Base-by-base conservation (phyloP, 1,140 invertebrate genomes). In the Nomia melanderi region DNA sequence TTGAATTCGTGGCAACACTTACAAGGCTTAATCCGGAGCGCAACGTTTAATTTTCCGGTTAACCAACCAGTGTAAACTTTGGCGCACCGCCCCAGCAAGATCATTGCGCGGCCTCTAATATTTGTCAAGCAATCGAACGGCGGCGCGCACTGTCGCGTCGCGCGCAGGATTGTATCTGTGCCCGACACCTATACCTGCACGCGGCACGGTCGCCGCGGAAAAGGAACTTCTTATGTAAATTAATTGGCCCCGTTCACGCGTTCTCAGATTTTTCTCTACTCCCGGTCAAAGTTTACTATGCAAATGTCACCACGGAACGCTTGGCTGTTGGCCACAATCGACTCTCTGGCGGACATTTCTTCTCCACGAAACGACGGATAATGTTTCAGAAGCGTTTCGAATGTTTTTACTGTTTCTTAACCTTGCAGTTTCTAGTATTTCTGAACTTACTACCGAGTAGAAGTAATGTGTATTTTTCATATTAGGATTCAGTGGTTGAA, bases 61-160 rank as follows among this genome's bases (percentile, higher is more conserved):
- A 77, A 77, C 67, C 41, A 71, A 71, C 75, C 57, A 63, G 59
- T 62, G 75, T 63, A 77, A 77, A 77, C 75, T 71, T 71, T 17
- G 75, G 27, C 56, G 25, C 27, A 47, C 44, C 56, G 33, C 56
- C 17, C 31, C 12, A 33, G 17, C 44, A 56, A 77, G 75, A 77
- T 77, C 47, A 41, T 33, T 53, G 57, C 66, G 47, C 41, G 56
- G 57, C 60, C 67, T 63, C 60, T 57, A 74, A 78, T 82, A 82
- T 82, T 83, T 78, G 81, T 66, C 79, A 54, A 69, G 79, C 59
- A 60, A 82, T 83, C 64, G 60, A 69, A 50, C 27, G 41, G 41
- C 12, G n/a, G n/a, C n/a, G n/a, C 41, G 33, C 39, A 7, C 25
- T 3, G 9, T 44, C 36, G 1, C 29, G 1, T 25, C 9, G 36